These are phyloP conservation scores for Hoplodrina blanda DNA, from an alignment of 2,888 invertebrate species.

Conservation along the genomic window DNA sequence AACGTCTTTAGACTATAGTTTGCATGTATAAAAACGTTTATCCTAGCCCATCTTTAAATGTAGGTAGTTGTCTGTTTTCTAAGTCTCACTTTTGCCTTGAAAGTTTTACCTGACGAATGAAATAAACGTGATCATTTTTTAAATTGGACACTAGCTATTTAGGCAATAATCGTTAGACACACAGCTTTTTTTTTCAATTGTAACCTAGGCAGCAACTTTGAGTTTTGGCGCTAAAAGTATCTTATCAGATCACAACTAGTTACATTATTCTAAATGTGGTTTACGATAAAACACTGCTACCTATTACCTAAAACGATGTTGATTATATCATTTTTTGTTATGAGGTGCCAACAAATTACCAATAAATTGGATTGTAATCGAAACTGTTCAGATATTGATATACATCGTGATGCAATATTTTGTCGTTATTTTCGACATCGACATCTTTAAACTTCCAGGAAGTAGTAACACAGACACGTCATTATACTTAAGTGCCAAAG, in stretches of 20 bases:
- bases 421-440: slow-evolving; percentile 8
- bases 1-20: slow-evolving; percentile 37
- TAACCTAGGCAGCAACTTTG: slow-evolving; percentile 22
- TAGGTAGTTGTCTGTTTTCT: slow-evolving; percentile 29
- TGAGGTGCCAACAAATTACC: slow-evolving; percentile 7
- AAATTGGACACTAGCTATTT: slow-evolving; percentile 49
- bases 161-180: slow-evolving; percentile 45
- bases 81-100: slow-evolving; percentile 51
- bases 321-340: slow-evolving; percentile 2
- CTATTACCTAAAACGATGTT: neutral
- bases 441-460: slow-evolving; percentile 67
- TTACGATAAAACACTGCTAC: slow-evolving; percentile 3
- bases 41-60: slow-evolving; percentile 28
- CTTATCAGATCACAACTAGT: neutral
- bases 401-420: slow-evolving; percentile 41
- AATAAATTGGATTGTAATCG: slow-evolving; percentile 22
- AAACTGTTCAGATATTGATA: slow-evolving; percentile 14
- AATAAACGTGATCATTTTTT: slow-evolving; percentile 55
- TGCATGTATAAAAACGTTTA: slow-evolving; percentile 33
- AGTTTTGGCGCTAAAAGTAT: slow-evolving; percentile 4
- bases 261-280: slow-evolving; percentile 1
- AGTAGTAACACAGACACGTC: slow-evolving; percentile 68
- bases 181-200: slow-evolving; percentile 30
- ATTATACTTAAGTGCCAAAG: slow-evolving; percentile 69
- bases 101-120: slow-evolving; percentile 46